A percentile compares a stretch with the other conserved stretches of the same genome.
phyloP scores from a whole-genome alignment of 35 echinoderm and acorn worm genomes.

The Heliocidaris tuberculata region DNA sequence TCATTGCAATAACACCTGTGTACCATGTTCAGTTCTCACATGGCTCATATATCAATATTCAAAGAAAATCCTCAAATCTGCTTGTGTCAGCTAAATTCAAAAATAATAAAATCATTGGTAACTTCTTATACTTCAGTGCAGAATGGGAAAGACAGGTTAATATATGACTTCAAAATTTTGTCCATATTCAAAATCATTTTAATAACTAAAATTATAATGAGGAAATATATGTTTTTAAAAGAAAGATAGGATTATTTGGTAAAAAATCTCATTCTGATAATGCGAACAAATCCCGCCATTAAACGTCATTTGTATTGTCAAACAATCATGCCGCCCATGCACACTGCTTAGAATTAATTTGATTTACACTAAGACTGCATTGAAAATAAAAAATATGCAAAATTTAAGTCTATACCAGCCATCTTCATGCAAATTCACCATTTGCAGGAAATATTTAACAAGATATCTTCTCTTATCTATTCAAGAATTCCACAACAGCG shows the following conservation, averaged over 20 bases:
- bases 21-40: not conserved
- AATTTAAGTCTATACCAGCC: not conserved
- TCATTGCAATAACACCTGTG: too few species aligned
- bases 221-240: too few species aligned
- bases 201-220: too few species aligned
- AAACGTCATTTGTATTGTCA: not conserved
- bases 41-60: not conserved
- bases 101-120: not conserved
- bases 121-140: conserved; percentile 11
- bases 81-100: not conserved
- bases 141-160: not conserved
- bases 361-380: too few species aligned
- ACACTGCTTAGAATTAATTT: not conserved
- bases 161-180: not conserved
- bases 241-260: not conserved
- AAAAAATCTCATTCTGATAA: not conserved
- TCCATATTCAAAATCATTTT: not conserved
- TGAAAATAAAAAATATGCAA: not conserved
- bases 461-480: not conserved
- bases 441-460: not conserved
- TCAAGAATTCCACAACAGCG: not conserved
- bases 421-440: not conserved
- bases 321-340: not conserved
- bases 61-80: not conserved
- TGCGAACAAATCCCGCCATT: not conserved